These are phyloP conservation scores for Eristalis tenax DNA, from an alignment of 2,888 invertebrate species.

Conservation along the genomic window DNA sequence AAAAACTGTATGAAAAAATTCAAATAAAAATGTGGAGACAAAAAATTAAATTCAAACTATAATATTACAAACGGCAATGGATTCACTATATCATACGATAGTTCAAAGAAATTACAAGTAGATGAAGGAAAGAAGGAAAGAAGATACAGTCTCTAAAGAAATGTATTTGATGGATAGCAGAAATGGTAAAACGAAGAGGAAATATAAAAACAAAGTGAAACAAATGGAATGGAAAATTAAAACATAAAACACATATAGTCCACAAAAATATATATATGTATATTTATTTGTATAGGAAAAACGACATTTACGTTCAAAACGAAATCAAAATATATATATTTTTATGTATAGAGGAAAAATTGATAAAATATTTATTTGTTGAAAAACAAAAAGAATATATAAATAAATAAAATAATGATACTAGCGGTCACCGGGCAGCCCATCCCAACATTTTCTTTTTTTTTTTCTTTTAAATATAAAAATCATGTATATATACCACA, in stretches of 20 bases:
- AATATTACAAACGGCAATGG: slow-evolving; percentile 55
- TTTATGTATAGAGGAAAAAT: slow-evolving; percentile 73
- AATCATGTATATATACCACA: slow-evolving; percentile 73
- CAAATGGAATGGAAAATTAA: not conserved
- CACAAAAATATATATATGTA: slow-evolving; percentile 66
- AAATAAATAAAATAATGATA: slow-evolving; percentile 76
- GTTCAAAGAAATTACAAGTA: slow-evolving; percentile 55
- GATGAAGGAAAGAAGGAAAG: slow-evolving; percentile 56
- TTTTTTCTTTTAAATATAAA: slow-evolving; percentile 74
- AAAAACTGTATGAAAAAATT: not conserved
- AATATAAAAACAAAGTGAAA: slow-evolving; percentile 12
- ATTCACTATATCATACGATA: slow-evolving; percentile 57
- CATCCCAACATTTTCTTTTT: slow-evolving; percentile 81
- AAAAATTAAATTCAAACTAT: slow-evolving; percentile 24
- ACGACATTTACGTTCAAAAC: slow-evolving; percentile 67
- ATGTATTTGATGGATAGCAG: slow-evolving; percentile 59
- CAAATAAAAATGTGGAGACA: slow-evolving; percentile 10
- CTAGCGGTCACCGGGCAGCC: slow-evolving; percentile 82
- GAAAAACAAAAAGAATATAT: slow-evolving; percentile 74
- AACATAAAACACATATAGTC: slow-evolving; percentile 57
- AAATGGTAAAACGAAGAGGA: slow-evolving; percentile 27
- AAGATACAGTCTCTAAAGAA: slow-evolving; percentile 63
- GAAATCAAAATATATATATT: slow-evolving; percentile 57
- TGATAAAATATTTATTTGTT: slow-evolving; percentile 78
- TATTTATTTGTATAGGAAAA: slow-evolving; percentile 44